Base-by-base conservation (phyloP, 2,797 vertebrate species). In the Squalus acanthias region DNA sequence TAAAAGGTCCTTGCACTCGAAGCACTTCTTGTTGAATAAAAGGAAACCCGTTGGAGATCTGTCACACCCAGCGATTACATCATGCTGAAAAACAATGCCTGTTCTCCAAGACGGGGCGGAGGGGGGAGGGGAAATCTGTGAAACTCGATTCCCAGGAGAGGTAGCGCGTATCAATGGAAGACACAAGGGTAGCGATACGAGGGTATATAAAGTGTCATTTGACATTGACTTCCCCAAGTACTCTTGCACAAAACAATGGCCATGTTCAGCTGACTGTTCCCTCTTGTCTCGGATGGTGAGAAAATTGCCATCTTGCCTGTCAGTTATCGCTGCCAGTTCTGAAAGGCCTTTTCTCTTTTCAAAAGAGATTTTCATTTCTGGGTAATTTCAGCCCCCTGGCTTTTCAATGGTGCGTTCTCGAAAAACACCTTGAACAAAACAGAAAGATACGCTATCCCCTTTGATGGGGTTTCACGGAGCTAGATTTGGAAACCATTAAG, bases 331-430 rank as follows among this genome's bases (percentile, higher is more conserved):
- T 93, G 39, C 17, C 22, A 39, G 20, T 39, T 69, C n/a, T 46
- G n/a, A 69, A 46, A 93, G 65, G n/a, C 91, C 3, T 69, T 67
- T 46, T 93, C 60, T 65, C 89, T 92, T 93, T 93, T 46, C 91
- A 93, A 93, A 93, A 93, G 65, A 53, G 91, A 93, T 93, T 67
- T 93, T 69, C 63, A 4, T 69, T 69, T 69, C 46, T 69, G 63
- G 91, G 91, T 69, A 93, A 93, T 69, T 46, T 69, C 65, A 93
- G 63, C n/a, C 91, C 91, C n/a, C 63, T 69, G 65, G 91, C 91
- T 5, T 93, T 93, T 93, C 91, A 93, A 93, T 46, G 91, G 65
- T 69, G 65, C 91, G 3, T 69, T 93, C 65, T 93, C 33, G 22
- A 67, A 69, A 93, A 69, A 24, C 65, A 93, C 22, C 65, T 69